Conservation (phyloP, 2,797 vertebrate genomes). For the Notolabrus celidotus region DNA sequence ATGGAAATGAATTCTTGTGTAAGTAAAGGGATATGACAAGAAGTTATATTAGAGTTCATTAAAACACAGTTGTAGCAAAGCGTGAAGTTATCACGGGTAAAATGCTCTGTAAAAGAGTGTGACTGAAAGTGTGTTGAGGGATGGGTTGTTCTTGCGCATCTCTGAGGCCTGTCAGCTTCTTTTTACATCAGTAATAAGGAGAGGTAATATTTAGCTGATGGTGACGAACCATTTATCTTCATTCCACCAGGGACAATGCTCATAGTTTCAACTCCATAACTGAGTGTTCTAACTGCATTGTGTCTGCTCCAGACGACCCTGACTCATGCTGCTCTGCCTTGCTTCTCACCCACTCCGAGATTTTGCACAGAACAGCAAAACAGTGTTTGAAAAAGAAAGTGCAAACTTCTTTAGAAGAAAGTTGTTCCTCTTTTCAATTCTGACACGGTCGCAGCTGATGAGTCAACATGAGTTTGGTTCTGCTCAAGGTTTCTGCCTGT, state of each 20-base stretch:
- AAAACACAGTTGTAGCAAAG: neutral
- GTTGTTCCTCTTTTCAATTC: no score
- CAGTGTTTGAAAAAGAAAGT: neutral
- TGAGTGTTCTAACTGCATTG: conserved; percentile 16
- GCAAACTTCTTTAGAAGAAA: no score
- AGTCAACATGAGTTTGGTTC: no score
- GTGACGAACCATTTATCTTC: neutral
- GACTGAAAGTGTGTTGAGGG: neutral
- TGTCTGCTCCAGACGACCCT: conserved; percentile 15
- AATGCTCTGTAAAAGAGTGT: neutral
- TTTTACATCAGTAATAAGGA: conserved; percentile 8
- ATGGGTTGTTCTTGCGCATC: no score
- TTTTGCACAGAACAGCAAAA: neutral
- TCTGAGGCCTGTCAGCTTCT: conserved; percentile 9
- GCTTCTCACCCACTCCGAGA: conserved; percentile 2
- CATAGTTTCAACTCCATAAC: conserved; percentile 17
- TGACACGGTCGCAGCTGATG: no score
- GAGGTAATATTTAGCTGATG: neutral
- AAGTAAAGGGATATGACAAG: conserved; percentile 1
- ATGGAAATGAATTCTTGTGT: neutral
- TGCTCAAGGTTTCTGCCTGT: no score
- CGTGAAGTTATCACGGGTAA: no score
- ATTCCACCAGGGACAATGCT: conserved; percentile 19
- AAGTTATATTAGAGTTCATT: neutral
- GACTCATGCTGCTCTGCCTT: conserved; percentile 27